phyloP scores from a whole-genome alignment of 2,797 vertebrate genomes.

The Gephyroberyx darwinii region DNA sequence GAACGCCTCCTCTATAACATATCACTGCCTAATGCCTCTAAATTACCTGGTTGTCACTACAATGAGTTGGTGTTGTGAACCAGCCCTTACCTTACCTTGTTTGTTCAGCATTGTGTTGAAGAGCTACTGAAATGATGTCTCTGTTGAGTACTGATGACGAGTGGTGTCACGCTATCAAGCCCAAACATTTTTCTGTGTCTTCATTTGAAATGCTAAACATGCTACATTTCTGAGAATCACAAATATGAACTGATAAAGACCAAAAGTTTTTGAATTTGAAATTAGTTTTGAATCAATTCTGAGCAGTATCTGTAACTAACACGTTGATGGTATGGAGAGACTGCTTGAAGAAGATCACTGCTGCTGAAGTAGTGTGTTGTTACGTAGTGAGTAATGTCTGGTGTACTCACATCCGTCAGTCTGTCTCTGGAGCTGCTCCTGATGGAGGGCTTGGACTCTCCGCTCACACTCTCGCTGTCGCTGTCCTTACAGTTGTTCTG shows the following conservation, averaged over 20 bases:
- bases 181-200: neutral
- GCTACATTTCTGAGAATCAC: neutral
- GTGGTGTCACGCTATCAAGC: neutral
- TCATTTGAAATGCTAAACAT: neutral
- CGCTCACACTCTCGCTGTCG: conserved; percentile 90
- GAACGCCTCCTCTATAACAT: no score
- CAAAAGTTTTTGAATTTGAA: neutral
- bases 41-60: neutral
- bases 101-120: neutral
- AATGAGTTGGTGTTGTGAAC: neutral
- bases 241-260: neutral
- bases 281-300: neutral
- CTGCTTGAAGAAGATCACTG: neutral
- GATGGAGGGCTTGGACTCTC: conserved; percentile 88
- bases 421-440: conserved; percentile 91
- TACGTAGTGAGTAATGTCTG: neutral
- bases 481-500: conserved; percentile 93
- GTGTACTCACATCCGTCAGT: conserved; percentile 89
- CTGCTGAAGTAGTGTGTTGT: neutral
- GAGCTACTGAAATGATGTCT: neutral
- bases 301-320: neutral
- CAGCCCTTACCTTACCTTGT: neutral
- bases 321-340: neutral
- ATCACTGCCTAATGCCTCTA: neutral
- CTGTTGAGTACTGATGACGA: neutral